Evolutionary conservation across 2,888 invertebrate species (phyloP), one percentile per base, ranked within the genome.

Genomic region (Epistrophe eligans): DNA sequence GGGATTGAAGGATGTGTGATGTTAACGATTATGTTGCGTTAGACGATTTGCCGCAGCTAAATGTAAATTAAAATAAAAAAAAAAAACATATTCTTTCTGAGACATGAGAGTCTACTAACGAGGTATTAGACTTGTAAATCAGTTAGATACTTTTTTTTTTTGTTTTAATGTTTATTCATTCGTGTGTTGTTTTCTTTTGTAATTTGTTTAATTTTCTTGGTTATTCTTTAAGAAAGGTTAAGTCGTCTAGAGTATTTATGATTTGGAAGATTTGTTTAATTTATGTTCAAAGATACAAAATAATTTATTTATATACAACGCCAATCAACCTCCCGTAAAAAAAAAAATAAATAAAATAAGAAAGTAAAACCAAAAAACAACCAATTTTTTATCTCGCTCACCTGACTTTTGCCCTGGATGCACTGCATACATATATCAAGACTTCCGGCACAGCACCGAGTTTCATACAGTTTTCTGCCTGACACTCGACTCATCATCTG

Each of bases 381-480:
- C n/a, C n/a, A n/a, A n/a, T n/a, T 40, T 40, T 40, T 79, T 77
- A 77, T 73, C 66, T 84, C 40, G 81, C 90, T 94, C 92, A 99
- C 99, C 96, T 97, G 96, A 92, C 98, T 99, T 90, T 96, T 95
- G 72, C 98, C 99, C 91, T 97, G 96, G 90, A 99, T 97, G 93
- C 4, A 4, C 13, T 9, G 24, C 24, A 24, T 0, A 10, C 99
- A 99, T 96, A 99, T 97, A 91, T 98, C 98, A 84, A 97, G 93
- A 89, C 96, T 96, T 50, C 97, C 97, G 0, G 96, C 95, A 67
- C 97, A 94, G 92, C 99, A 99, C 79, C 97, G 94, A 9, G 99
- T 99, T 1, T 99, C 99, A 91, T 99, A 99, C 81, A 97, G 96
- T 19, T 24, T 24, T 24, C 24, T 24, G 24, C 24, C 24, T 96